Percentiles rank a stretch among this genome's conserved stretches.
Conservation (phyloP, 1,140 invertebrate species). For the Tetragonula clypearis region DNA sequence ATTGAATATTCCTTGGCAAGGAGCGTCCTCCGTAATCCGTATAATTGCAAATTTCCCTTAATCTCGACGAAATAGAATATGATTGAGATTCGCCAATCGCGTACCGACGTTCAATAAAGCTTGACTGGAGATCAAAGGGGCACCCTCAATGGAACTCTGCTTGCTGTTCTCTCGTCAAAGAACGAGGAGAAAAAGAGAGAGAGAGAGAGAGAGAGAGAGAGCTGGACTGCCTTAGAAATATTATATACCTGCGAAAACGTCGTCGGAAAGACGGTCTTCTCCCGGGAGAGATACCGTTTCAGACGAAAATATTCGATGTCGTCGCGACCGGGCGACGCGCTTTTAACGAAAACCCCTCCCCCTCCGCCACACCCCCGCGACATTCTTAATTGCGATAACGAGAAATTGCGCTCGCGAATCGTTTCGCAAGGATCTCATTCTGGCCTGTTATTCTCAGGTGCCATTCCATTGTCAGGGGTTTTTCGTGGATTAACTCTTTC, state of each 20-base stretch:
- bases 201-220: not conserved
- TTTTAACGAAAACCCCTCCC: slow-evolving; percentile 29
- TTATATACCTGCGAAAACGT: slow-evolving; percentile 62
- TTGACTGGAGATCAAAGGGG: slow-evolving; percentile 68
- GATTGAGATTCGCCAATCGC: slow-evolving; percentile 68
- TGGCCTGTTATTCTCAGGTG: not conserved
- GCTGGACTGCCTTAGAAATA: slow-evolving; percentile 55
- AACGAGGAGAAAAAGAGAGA: not conserved
- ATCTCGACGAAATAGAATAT: slow-evolving; percentile 64
- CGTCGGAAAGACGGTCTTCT: slow-evolving; percentile 28
- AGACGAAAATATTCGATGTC: slow-evolving; percentile 30
- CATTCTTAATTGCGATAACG: slow-evolving; percentile 32
- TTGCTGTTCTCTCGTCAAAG: not conserved
- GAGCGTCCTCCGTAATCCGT: slow-evolving; percentile 59
- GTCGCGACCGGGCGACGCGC: slow-evolving; percentile 10
- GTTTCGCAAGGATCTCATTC: not conserved
- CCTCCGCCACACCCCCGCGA: no score
- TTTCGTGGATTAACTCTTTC: not conserved
- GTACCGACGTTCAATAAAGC: slow-evolving; percentile 65
- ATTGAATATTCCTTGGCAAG: slow-evolving; percentile 46
- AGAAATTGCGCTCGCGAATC: slow-evolving; percentile 17
- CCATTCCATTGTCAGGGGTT: not conserved
- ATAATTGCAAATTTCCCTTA: slow-evolving; percentile 75
- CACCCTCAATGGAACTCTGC: slow-evolving; percentile 56
- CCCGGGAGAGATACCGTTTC: slow-evolving; percentile 28